Evolutionary conservation across 2,113 vertebrate genomes (phyloP).

Genomic region (Acanthochromis polyacanthus): DNA sequence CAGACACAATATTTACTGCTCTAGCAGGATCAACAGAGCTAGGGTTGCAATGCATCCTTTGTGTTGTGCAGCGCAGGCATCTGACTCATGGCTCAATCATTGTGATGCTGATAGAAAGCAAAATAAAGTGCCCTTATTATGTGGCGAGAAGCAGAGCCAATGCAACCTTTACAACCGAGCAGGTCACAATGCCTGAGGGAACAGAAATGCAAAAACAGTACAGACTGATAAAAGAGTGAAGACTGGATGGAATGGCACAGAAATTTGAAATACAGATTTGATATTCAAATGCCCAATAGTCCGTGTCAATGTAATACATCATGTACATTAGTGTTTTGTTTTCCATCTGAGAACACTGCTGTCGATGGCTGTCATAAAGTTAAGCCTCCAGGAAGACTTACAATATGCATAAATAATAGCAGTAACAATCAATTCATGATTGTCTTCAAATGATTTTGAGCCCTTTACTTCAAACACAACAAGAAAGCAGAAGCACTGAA

Average conservation of each 20-base stretch:
- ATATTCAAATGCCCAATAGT: neutral
- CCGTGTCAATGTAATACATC: neutral
- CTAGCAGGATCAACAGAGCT: slow-evolving; percentile 23
- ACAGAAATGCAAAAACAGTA: neutral
- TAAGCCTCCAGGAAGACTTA: too few species aligned
- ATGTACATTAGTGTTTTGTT: neutral
- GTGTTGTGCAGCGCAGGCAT: slow-evolving; percentile 21
- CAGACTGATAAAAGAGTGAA: neutral
- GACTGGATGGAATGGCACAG: neutral
- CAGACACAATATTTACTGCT: slow-evolving; percentile 14
- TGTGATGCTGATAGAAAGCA: slow-evolving; percentile 30
- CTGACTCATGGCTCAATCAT: slow-evolving; percentile 48
- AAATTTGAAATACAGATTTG: neutral
- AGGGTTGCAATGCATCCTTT: slow-evolving; percentile 37
- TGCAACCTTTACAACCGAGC: slow-evolving; percentile 6
- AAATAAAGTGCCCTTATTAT: slow-evolving; percentile 49
- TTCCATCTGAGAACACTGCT: neutral
- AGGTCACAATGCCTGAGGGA: slow-evolving; percentile 34
- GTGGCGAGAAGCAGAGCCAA: slow-evolving; percentile 17
- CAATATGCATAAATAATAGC: too few species aligned
- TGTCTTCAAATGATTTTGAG: neutral
- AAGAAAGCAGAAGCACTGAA: too few species aligned
- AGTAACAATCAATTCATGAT: too few species aligned
- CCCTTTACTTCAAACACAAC: too few species aligned
- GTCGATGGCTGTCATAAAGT: too few species aligned